Conservation (phyloP, 2,113 vertebrate species). For the Nothoprocta pentlandii region DNA sequence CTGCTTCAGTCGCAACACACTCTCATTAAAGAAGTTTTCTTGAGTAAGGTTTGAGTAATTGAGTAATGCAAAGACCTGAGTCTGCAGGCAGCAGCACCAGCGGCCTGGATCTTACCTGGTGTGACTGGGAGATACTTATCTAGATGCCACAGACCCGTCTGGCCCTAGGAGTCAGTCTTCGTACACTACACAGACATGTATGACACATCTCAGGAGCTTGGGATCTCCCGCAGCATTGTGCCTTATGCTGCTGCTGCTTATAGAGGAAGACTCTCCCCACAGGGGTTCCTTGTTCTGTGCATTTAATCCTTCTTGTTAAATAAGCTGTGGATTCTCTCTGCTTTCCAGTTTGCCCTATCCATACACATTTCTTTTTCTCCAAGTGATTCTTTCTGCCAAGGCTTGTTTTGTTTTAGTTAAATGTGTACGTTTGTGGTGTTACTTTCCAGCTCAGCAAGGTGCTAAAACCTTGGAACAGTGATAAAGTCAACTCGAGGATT, state of each 20-base stretch:
- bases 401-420: slow-evolving; percentile 21
- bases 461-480: neutral
- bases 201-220: neutral
- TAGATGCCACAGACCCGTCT: neutral
- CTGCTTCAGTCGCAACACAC: neutral
- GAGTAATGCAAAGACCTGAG: neutral
- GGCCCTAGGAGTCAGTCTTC: neutral
- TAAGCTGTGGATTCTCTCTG: neutral
- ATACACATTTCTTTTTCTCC: neutral
- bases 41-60: neutral
- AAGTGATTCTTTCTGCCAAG: neutral
- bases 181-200: no score
- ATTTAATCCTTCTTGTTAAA: slow-evolving; percentile 32
- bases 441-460: neutral
- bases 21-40: neutral
- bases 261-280: neutral
- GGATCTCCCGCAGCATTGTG: neutral
- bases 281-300: neutral
- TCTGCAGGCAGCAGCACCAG: neutral
- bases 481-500: neutral
- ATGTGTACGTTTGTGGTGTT: neutral
- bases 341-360: slow-evolving; percentile 45
- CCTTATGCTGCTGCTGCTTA: neutral
- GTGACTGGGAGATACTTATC: neutral
- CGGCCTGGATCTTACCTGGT: neutral